Conservation (phyloP, 2,113 vertebrate genomes). For the Pachycephala philippinensis region DNA sequence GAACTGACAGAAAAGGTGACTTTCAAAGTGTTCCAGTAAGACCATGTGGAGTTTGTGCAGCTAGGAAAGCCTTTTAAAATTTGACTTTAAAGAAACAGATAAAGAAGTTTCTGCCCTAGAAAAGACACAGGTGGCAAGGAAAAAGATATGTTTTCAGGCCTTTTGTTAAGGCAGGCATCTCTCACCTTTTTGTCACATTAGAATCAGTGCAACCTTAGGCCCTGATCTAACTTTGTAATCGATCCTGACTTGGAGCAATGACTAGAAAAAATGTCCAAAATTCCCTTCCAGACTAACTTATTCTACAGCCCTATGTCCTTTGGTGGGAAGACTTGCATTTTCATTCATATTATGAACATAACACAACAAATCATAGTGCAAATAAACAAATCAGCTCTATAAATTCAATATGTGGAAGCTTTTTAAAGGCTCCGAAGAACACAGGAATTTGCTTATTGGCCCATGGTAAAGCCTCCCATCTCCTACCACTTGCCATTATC, state of each 20-base stretch:
- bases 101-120: background rate
- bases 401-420: background rate
- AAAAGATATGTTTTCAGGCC: background rate
- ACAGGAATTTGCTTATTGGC: background rate
- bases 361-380: background rate
- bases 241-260: background rate
- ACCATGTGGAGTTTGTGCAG: background rate
- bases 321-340: background rate
- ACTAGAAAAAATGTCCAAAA: background rate
- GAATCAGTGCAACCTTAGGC: background rate
- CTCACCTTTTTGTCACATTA: background rate
- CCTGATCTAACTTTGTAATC: background rate
- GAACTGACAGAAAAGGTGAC: background rate
- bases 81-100: background rate
- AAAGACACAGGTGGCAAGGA: background rate
- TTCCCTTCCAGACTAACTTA: background rate
- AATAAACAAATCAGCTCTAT: background rate
- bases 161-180: background rate
- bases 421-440: background rate
- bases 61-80: background rate
- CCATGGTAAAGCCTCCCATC: background rate
- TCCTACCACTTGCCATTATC: background rate
- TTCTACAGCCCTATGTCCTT: background rate
- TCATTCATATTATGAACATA: background rate
- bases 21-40: background rate